phyloP scores from a whole-genome alignment of 2,888 invertebrate genomes.

The Ophioninae sp. region DNA sequence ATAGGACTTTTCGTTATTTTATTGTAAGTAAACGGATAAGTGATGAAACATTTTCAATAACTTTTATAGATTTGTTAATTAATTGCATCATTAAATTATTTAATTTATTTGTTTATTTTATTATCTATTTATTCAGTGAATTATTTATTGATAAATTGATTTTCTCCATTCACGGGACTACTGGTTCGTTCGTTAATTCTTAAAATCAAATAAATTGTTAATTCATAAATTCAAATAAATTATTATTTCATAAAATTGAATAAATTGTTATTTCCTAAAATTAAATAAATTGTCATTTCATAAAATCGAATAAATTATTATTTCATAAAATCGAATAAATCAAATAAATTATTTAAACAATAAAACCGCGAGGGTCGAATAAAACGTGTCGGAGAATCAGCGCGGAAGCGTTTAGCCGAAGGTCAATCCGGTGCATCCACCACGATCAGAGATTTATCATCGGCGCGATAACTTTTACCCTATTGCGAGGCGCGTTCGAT shows the following conservation, averaged over 20 bases:
- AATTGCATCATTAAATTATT: too few relatives aligned
- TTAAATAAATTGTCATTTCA: neutral
- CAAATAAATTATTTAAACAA: neutral
- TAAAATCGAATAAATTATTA: neutral
- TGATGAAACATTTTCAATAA: too few relatives aligned
- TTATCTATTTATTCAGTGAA: neutral
- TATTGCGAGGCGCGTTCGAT: slow-evolving; percentile 18
- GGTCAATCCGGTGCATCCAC: slow-evolving; percentile 36
- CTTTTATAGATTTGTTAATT: too few relatives aligned
- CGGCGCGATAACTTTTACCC: slow-evolving; percentile 48
- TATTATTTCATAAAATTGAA: neutral
- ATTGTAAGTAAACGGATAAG: too few relatives aligned
- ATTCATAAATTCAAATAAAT: neutral
- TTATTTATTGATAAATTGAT: neutral
- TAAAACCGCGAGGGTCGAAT: neutral
- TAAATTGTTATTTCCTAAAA: neutral
- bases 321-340: neutral
- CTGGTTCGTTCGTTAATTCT: neutral
- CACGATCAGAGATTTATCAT: slow-evolving; percentile 13
- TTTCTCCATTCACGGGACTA: neutral
- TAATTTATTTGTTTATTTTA: too few relatives aligned
- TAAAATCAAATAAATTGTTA: neutral
- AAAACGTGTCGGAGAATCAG: neutral
- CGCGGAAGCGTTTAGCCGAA: slow-evolving; percentile 31
- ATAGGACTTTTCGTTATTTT: too few relatives aligned